These are phyloP conservation scores for Esox lucius DNA, from an alignment of 2,797 vertebrate species.

Conservation along the genomic window DNA sequence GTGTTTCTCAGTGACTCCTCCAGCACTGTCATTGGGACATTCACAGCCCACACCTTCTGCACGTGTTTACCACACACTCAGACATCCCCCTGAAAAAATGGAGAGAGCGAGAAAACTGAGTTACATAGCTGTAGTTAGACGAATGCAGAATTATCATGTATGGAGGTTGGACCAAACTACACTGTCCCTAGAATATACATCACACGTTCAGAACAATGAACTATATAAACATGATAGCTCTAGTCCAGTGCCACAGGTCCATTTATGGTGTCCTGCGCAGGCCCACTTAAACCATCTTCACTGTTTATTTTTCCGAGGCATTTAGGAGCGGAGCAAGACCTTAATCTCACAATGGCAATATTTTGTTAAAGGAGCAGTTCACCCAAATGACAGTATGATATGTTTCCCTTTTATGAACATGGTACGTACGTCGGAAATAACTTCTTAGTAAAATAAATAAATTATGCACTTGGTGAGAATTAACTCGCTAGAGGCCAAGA, in stretches of 20 bases:
- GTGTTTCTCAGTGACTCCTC: slow-evolving; percentile 31
- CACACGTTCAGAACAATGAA: slow-evolving; percentile 28
- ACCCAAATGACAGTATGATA: background rate
- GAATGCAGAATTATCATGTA: background rate
- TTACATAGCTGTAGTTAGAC: background rate
- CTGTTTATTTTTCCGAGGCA: slow-evolving; percentile 48
- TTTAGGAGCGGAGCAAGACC: slow-evolving; percentile 25
- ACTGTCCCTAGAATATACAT: background rate
- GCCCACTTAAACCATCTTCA: slow-evolving; percentile 34
- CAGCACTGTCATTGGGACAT: slow-evolving; percentile 24
- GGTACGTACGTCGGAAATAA: no score
- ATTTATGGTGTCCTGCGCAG: slow-evolving; percentile 44
- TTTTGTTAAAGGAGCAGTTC: slow-evolving; percentile 19
- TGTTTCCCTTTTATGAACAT: no score
- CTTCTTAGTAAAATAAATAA: no score
- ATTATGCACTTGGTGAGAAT: no score
- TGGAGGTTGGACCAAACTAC: background rate
- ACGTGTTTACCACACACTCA: background rate
- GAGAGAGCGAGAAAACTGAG: background rate
- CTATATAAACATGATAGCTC: slow-evolving; percentile 33
- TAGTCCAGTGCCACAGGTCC: slow-evolving; percentile 33
- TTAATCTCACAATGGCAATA: slow-evolving; percentile 21
- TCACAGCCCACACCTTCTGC: slow-evolving; percentile 22
- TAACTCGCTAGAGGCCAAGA: no score
- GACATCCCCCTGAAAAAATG: slow-evolving; percentile 6